Evolutionary conservation across 2,888 invertebrate genomes (phyloP).

Genomic region (Podotricha telesiphe): DNA sequence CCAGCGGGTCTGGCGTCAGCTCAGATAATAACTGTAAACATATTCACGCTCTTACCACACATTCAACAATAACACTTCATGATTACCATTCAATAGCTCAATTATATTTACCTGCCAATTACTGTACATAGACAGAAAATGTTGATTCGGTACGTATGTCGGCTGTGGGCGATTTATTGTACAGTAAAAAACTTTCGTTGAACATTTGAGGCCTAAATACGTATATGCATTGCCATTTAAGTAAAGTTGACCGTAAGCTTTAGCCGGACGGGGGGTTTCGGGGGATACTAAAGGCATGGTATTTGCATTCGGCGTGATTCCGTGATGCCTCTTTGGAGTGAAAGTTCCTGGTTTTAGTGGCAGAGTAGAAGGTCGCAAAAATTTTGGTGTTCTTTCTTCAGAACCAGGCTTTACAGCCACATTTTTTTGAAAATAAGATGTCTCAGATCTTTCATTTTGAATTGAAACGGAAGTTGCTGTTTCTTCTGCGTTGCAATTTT

Average conservation of each 20-base stretch:
- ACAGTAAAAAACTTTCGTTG: constrained; percentile 95
- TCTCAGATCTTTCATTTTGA: constrained; percentile 76
- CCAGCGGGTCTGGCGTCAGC: constrained; percentile 86
- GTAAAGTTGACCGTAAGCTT: constrained; percentile 94
- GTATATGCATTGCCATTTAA: constrained; percentile 96
- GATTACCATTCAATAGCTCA: constrained; percentile 33
- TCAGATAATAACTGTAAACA: constrained; percentile 86
- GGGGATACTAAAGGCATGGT: constrained; percentile 94
- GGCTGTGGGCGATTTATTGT: constrained; percentile 97
- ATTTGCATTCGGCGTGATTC: constrained; percentile 91
- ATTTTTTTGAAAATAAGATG: constrained; percentile 78
- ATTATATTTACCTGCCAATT: constrained; percentile 91
- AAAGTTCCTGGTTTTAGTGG: constrained; percentile 93
- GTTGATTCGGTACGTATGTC: constrained; percentile 95
- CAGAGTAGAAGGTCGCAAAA: constrained; percentile 91
- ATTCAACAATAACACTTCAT: constrained; percentile 44
- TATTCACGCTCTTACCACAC: constrained; percentile 54
- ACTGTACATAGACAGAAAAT: constrained; percentile 97
- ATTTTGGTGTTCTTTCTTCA: constrained; percentile 85
- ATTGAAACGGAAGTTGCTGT: constrained; percentile 51
- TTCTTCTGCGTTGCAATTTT: constrained; percentile 68
- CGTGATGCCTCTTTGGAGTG: constrained; percentile 91
- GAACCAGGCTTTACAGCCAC: constrained; percentile 54
- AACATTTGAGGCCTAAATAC: constrained; percentile 94
- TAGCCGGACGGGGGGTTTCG: constrained; percentile 94